Percentiles rank a stretch among this genome's conserved stretches.
These are phyloP conservation scores for Numida meleagris DNA, from an alignment of 2,113 vertebrate genomes.

Conservation along the genomic window DNA sequence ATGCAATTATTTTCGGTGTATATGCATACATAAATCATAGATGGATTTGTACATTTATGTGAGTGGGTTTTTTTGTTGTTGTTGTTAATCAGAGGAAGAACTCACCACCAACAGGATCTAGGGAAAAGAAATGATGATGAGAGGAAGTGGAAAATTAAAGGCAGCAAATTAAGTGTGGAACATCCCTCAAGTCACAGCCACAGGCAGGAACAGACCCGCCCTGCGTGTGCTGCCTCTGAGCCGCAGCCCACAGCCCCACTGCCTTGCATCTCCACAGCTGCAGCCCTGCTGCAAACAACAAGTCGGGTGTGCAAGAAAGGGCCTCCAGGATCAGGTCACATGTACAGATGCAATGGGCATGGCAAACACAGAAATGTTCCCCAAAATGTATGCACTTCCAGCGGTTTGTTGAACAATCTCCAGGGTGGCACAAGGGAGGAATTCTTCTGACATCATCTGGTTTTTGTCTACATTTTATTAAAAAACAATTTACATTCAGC, in stretches of 20 bases:
- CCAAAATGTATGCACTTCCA: not conserved
- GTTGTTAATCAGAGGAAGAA: not conserved
- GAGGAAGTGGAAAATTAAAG: not conserved
- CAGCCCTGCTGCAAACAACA: not conserved
- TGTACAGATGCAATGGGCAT: not conserved
- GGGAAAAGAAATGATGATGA: not conserved
- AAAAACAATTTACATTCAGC: constrained; percentile 64
- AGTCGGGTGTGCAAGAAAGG: not conserved
- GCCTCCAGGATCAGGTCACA: not conserved
- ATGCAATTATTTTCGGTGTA: rapidly evolving
- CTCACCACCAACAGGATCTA: not conserved
- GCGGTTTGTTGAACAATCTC: not conserved
- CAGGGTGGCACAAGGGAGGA: constrained; percentile 49
- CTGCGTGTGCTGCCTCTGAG: not conserved
- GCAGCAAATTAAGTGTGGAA: not conserved
- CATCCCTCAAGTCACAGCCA: not conserved
- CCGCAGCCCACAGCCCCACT: not conserved
- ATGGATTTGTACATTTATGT: not conserved
- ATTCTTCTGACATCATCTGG: constrained; percentile 49
- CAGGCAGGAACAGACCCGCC: not conserved
- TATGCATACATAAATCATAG: too few species aligned
- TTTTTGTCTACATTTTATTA: constrained; percentile 66
- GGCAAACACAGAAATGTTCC: constrained; percentile 1
- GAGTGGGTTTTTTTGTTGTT: not conserved
- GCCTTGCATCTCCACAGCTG: not conserved